These are phyloP conservation scores for Chroicocephalus ridibundus DNA, from an alignment of 2,113 vertebrate genomes.

Conservation along the genomic window DNA sequence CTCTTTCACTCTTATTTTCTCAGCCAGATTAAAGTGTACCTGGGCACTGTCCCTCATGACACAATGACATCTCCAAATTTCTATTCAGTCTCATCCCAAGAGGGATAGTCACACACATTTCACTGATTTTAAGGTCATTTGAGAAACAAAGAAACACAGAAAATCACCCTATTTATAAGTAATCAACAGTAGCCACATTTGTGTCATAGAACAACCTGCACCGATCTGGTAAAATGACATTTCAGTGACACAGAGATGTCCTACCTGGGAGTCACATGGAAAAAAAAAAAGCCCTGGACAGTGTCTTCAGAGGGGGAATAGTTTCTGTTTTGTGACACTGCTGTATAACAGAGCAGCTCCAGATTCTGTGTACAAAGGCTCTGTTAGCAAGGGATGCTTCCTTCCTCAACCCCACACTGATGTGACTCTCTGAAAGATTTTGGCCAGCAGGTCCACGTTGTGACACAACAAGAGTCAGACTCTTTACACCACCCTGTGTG, in stretches of 20 bases:
- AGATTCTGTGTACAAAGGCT: not conserved
- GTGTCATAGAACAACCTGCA: not conserved
- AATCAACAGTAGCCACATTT: not conserved
- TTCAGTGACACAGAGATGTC: not conserved
- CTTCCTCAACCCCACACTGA: not conserved
- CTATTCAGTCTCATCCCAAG: not conserved
- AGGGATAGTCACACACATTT: not conserved
- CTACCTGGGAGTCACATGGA: not conserved
- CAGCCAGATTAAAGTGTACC: not conserved
- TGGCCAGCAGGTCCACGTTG: not conserved
- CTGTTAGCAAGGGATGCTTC: not conserved
- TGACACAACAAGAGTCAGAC: not conserved
- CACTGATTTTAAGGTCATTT: not conserved
- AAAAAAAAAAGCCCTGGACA: not conserved
- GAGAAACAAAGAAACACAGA: not conserved
- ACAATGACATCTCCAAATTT: not conserved
- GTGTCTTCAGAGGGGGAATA: not conserved
- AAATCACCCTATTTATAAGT: not conserved
- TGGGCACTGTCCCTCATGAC: not conserved
- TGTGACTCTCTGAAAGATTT: accelerated
- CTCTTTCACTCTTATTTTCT: accelerated
- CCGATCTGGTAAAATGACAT: accelerated
- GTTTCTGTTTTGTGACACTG: not conserved
- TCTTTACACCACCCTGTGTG: not conserved
- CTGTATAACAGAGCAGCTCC: not conserved